Conservation (phyloP, 2,888 invertebrate genomes). For the Trilocha varians region DNA sequence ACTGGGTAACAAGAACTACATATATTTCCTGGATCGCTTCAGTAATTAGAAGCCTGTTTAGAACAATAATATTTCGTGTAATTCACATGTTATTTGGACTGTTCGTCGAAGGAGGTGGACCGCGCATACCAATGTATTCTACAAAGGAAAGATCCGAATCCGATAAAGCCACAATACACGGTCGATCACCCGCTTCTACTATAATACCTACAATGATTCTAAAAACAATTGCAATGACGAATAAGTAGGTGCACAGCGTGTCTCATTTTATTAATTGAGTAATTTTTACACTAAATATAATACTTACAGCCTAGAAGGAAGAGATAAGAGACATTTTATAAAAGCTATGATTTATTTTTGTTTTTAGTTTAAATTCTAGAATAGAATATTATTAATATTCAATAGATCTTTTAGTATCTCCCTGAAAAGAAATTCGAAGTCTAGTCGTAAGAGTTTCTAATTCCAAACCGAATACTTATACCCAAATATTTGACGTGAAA, state of each 20-base stretch:
- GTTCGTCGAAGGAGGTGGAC: constrained; percentile 48
- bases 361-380: too few species aligned
- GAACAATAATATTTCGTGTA: constrained; percentile 40
- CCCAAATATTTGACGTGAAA: too few species aligned
- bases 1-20: too few species aligned
- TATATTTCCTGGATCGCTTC: constrained; percentile 21
- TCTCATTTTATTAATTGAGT: constrained; percentile 4
- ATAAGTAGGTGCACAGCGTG: neutral
- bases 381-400: too few species aligned
- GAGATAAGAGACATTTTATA: too few species aligned
- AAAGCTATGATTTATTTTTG: too few species aligned
- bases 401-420: too few species aligned
- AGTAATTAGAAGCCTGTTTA: constrained; percentile 37
- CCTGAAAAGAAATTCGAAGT: too few species aligned
- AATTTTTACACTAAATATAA: constrained; percentile 13
- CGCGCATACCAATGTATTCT: constrained; percentile 53
- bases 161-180: constrained; percentile 60
- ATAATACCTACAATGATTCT: neutral
- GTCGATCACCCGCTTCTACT: constrained; percentile 46
- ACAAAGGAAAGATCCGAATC: constrained; percentile 62
- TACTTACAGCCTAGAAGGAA: too few species aligned
- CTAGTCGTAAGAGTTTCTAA: too few species aligned
- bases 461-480: too few species aligned
- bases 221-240: neutral
- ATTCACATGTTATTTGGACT: constrained; percentile 55